phyloP scores from a whole-genome alignment of 2,888 invertebrate species.

The Microctonus hyperodae region DNA sequence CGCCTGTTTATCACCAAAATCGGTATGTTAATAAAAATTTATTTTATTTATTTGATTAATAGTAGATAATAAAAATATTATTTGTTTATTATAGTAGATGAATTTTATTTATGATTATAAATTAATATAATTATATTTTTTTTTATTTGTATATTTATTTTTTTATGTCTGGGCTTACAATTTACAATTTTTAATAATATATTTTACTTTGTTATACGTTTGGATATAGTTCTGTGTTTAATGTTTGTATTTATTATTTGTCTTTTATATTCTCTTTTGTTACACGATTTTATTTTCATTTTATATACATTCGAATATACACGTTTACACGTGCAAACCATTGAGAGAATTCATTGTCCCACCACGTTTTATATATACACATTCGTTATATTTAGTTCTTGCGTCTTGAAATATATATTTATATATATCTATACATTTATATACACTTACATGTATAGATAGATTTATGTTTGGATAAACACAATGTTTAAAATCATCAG shows the following conservation, averaged over 20 bases:
- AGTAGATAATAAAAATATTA: too few relatives aligned
- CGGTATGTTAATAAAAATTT: constrained; percentile 68
- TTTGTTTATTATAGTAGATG: too few relatives aligned
- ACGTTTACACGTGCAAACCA: not conserved
- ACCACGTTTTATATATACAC: not conserved
- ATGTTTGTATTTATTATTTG: not conserved
- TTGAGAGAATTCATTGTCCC: constrained; percentile 2
- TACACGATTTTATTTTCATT: not conserved
- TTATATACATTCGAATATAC: not conserved
- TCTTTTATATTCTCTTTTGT: not conserved
- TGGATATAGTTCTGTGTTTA: too few relatives aligned
- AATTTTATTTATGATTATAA: too few relatives aligned
- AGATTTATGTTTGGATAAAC: too few relatives aligned
- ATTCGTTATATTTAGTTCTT: constrained; percentile 1
- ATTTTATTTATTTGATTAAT: not conserved
- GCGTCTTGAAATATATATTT: not conserved
- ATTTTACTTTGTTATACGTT: too few relatives aligned
- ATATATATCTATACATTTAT: not conserved
- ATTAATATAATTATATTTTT: too few relatives aligned
- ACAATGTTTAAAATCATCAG: not conserved
- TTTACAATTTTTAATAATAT: too few relatives aligned
- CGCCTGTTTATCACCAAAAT: constrained; percentile 74
- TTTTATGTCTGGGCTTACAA: not conserved
- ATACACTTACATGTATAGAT: too few relatives aligned
- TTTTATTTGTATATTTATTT: not conserved